A percentile compares a stretch with the other conserved stretches of the same genome.
phyloP scores from a whole-genome alignment of 2,113 vertebrate species.

The Cebidichthys violaceus region DNA sequence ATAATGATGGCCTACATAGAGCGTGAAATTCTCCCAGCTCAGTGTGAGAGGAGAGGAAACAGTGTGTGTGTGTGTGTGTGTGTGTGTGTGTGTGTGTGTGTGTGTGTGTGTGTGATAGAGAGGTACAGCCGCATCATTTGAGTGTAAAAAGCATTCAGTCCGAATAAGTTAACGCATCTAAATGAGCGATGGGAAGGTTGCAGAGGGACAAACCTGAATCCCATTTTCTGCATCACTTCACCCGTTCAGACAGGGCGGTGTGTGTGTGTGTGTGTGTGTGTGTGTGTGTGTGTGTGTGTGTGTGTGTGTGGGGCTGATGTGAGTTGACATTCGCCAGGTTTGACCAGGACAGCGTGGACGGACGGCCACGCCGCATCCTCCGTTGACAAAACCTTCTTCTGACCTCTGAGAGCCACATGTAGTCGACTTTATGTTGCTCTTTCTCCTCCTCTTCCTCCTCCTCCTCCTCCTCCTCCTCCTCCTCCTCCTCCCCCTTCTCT shows the following conservation, averaged over 20 bases:
- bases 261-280: background rate
- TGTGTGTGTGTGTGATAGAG: slow-evolving; percentile 38
- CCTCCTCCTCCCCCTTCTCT: too few species aligned
- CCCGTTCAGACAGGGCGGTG: slow-evolving; percentile 29
- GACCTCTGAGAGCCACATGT: slow-evolving; percentile 32
- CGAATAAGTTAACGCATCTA: slow-evolving; percentile 61
- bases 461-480: too few species aligned
- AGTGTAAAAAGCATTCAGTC: slow-evolving; percentile 52
- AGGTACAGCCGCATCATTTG: slow-evolving; percentile 41
- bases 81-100: slow-evolving; percentile 9
- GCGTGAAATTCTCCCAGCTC: slow-evolving; percentile 61
- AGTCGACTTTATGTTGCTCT: background rate
- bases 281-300: slow-evolving; percentile 19
- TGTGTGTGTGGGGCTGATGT: background rate
- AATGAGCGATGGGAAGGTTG: slow-evolving; percentile 71
- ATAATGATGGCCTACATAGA: slow-evolving; percentile 58
- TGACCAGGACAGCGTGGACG: slow-evolving; percentile 6
- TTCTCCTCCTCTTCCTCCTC: too few species aligned
- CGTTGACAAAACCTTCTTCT: background rate
- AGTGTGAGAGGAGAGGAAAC: slow-evolving; percentile 4
- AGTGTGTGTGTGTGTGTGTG: slow-evolving; percentile 2
- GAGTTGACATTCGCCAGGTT: slow-evolving; percentile 19
- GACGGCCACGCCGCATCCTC: background rate
- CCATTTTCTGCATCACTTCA: slow-evolving; percentile 68
- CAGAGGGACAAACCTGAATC: slow-evolving; percentile 73